A percentile compares a stretch with the other conserved stretches of the same genome.
These are phyloP conservation scores for Acanthisitta chloris DNA, from an alignment of 2,113 vertebrate species.

Conservation along the genomic window DNA sequence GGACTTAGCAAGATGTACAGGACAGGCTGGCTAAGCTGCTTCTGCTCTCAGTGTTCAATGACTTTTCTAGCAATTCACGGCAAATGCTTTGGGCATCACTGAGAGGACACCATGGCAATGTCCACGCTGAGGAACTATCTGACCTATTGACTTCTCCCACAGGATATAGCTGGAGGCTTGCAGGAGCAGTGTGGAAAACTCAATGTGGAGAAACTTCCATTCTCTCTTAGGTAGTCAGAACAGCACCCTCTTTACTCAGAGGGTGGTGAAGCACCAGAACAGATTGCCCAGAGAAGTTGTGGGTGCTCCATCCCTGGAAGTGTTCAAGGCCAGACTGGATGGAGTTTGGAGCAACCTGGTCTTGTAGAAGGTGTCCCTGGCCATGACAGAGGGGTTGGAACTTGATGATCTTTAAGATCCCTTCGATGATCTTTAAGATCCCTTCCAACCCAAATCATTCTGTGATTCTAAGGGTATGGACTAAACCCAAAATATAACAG, in stretches of 20 bases:
- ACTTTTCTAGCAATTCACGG: neutral
- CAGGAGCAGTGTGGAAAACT: neutral
- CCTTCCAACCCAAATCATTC: neutral
- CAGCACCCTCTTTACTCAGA: neutral
- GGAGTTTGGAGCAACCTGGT: neutral
- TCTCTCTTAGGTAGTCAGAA: neutral
- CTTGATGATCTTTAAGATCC: neutral
- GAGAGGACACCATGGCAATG: neutral
- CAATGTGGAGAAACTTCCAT: accelerated
- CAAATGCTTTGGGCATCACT: neutral
- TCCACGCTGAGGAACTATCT: neutral
- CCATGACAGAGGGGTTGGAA: neutral
- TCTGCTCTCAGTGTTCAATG: neutral
- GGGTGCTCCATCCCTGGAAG: neutral
- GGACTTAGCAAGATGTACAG: neutral
- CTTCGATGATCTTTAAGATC: neutral
- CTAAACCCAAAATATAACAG: neutral
- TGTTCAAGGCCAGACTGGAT: neutral
- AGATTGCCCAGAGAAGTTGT: neutral
- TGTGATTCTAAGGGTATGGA: neutral
- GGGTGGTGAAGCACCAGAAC: neutral
- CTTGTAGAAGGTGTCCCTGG: neutral
- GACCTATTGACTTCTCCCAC: neutral
- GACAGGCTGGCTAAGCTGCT: neutral
- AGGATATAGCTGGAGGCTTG: neutral